Conservation (phyloP, 92 coral and sea anemone species). For the Porites cylindrica region DNA sequence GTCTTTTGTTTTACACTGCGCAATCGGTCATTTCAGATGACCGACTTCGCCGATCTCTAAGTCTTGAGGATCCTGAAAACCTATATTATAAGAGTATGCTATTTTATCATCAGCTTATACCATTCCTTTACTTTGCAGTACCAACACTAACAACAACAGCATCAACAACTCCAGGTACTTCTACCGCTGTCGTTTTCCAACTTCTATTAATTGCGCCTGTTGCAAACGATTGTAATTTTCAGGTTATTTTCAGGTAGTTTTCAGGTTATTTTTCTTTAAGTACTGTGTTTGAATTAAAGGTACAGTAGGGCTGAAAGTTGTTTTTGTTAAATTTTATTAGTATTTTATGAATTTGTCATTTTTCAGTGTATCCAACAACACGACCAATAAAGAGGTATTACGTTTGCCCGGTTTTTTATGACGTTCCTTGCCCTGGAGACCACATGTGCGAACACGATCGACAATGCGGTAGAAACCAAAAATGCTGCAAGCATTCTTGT, state of each 20-base stretch:
- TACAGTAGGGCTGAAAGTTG: neutral
- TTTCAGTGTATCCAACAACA: neutral
- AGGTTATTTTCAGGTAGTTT: no score
- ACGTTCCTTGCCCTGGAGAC: neutral
- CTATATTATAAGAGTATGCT: no score
- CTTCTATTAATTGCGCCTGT: neutral
- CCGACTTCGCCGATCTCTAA: no score
- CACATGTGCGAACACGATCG: neutral
- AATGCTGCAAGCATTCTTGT: neutral
- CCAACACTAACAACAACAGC: neutral
- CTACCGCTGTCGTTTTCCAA: neutral
- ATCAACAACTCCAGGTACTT: neutral
- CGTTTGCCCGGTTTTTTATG: neutral
- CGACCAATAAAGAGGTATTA: neutral
- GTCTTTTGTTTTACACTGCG: no score
- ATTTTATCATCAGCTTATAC: no score
- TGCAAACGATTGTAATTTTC: no score
- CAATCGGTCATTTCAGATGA: no score
- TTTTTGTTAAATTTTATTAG: no score
- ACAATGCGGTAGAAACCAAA: neutral
- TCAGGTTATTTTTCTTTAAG: no score
- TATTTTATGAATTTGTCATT: no score
- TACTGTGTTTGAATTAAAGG: no score
- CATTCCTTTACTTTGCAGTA: neutral
- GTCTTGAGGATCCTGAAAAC: no score